These are phyloP conservation scores for Speoplatyrhinus poulsoni DNA, from an alignment of 2,113 vertebrate genomes.

Conservation along the genomic window DNA sequence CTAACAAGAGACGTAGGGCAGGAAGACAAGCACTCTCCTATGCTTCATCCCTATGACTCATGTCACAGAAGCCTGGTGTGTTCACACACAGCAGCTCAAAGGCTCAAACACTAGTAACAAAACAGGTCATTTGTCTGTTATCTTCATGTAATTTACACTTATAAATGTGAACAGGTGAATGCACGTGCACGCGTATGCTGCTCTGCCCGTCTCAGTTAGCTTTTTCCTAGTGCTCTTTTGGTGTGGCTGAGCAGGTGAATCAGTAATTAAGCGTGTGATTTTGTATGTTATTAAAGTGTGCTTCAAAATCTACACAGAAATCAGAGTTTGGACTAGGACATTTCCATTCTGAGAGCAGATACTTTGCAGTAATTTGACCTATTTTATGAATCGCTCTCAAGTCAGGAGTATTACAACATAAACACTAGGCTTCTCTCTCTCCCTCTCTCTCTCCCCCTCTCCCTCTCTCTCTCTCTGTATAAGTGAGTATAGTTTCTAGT, in stretches of 20 bases:
- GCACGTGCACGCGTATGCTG: neutral
- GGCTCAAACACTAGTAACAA: constrained; percentile 43
- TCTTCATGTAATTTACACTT: constrained; percentile 4
- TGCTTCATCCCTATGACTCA: constrained; percentile 42
- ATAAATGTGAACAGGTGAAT: neutral
- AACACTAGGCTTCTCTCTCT: too few relatives aligned
- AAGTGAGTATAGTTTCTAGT: too few relatives aligned
- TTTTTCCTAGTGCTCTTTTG: too few relatives aligned
- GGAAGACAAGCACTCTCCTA: constrained; percentile 20
- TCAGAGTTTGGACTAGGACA: constrained; percentile 34
- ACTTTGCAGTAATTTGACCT: too few relatives aligned
- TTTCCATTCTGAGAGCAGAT: constrained; percentile 22
- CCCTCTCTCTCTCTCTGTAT: neutral
- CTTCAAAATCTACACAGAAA: constrained; percentile 20
- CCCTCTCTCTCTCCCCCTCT: neutral
- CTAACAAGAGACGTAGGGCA: constrained; percentile 28
- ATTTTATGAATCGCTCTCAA: too few relatives aligned
- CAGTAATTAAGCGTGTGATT: constrained; percentile 8
- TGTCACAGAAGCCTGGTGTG: constrained; percentile 26
- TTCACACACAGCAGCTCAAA: constrained; percentile 9
- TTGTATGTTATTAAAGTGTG: constrained; percentile 11
- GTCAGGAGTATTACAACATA: too few relatives aligned
- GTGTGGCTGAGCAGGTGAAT: neutral
- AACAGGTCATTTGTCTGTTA: constrained; percentile 42
- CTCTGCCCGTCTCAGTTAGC: neutral